A percentile compares a stretch with the other conserved stretches of the same genome.
phyloP scores from a whole-genome alignment of 2,888 invertebrate species.

The Bursaphelenchus okinawaensis region DNA sequence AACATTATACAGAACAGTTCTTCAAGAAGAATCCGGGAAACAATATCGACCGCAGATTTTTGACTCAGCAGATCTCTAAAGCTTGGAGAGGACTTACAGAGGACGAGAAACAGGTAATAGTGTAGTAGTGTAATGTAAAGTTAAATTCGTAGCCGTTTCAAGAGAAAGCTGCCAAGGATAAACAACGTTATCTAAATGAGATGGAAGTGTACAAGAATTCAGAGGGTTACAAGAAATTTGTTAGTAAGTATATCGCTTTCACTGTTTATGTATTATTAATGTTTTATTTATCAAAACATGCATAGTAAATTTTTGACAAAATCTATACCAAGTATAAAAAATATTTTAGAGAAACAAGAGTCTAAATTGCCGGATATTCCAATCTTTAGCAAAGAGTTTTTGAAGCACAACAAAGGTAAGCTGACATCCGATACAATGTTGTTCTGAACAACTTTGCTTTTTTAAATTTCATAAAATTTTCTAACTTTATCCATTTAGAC shows the following conservation, averaged over 20 bases:
- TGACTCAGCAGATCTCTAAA: neutral
- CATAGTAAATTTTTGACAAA: no score
- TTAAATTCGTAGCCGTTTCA: constrained; percentile 4
- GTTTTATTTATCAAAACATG: no score
- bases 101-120: constrained; percentile 8
- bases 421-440: neutral
- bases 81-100: constrained; percentile 5
- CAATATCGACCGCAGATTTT: neutral
- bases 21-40: neutral
- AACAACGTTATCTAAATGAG: neutral
- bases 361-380: constrained; percentile 1
- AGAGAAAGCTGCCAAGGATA: constrained; percentile 7
- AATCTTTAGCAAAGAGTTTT: constrained; percentile 3
- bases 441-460: no score
- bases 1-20: constrained; percentile 1
- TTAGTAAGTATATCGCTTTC: neutral
- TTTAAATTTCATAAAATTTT: no score
- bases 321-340: no score
- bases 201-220: constrained; percentile 12
- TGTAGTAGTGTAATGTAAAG: neutral
- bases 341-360: neutral
- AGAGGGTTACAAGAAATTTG: neutral
- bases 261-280: neutral
- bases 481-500: no score
- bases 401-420: constrained; percentile 9